Base-by-base conservation (phyloP, 2,888 invertebrate species). In the Nesidiocoris tenuis region DNA sequence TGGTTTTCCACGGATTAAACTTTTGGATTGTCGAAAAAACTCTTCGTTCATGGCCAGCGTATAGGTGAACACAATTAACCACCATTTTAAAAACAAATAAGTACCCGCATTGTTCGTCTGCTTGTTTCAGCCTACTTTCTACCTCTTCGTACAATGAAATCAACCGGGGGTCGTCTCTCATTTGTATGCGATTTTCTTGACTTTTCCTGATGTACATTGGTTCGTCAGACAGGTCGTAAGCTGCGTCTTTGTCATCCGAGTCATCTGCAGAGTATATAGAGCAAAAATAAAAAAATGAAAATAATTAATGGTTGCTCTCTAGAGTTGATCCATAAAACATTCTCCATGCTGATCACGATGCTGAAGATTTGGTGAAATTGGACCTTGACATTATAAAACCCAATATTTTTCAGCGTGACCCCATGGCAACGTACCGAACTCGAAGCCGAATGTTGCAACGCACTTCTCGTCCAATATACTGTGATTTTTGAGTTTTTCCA, bases 181-280 rank as follows among this genome's bases (percentile, higher is more conserved):
- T 5, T 1, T n/a, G n/a, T 16, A 61, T 25, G 12, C 19, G n/a
- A 24, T 71, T 71, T 17, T 61, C 59, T 24, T 16, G n/a, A 19
- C 61, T 17, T 23, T 71, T 71, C 19, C 59, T 22, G 17, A 71
- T 18, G 39, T 71, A 71, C 3, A 71, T 18, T 2, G 71, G 71
- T 24, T 71, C 71, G 7, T 71, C 71, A 7, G 61, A 71, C 18
- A 71, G 19, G 25, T 71, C 71, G n/a, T 61, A 71, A 7, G 21
- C 7, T 68, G 19, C 17, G n/a, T 24, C 17, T 17, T 56, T 18
- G 12, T 68, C 57, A 5, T 22, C 21, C n/a, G 19, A 21, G n/a
- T 66, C 66, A 2, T 55, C 66, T 66, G 54, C 12, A 66, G n/a
- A n/a, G n/a, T n/a, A n/a, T n/a, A n/a, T n/a, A n/a, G n/a, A n/a